Evolutionary conservation across 2,888 invertebrate species (phyloP).

Genomic region (Nomada ferruginata): DNA sequence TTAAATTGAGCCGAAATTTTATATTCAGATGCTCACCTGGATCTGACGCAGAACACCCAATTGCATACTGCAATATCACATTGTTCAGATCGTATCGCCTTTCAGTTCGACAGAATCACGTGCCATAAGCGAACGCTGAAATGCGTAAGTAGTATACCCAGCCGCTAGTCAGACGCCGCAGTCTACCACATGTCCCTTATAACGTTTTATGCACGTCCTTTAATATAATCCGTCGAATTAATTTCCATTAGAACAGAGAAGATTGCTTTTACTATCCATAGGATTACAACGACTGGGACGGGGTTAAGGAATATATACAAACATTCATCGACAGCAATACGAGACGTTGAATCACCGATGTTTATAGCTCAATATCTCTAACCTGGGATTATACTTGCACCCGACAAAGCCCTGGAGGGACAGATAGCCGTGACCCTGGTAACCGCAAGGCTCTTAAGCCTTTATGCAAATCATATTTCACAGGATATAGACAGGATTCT

Average conservation of each 20-base stretch:
- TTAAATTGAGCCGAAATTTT: too few relatives aligned
- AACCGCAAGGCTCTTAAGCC: conserved; percentile 25
- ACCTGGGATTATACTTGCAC: conserved; percentile 26
- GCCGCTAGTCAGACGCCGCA: background rate
- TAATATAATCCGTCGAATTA: background rate
- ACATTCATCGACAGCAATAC: conserved; percentile 17
- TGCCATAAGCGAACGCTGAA: too few relatives aligned
- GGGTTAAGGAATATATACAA: too few relatives aligned
- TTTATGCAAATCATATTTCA: conserved; percentile 73
- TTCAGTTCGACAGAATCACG: too few relatives aligned
- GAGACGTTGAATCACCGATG: conserved; percentile 31
- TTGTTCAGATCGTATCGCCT: too few relatives aligned
- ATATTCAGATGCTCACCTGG: too few relatives aligned
- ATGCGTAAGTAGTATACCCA: background rate
- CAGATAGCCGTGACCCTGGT: conserved; percentile 34
- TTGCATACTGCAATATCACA: too few relatives aligned
- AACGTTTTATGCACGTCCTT: background rate
- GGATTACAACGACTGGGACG: too few relatives aligned
- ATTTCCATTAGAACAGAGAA: background rate
- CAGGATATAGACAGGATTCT: conserved; percentile 53
- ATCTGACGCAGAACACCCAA: too few relatives aligned
- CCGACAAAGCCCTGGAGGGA: conserved; percentile 25
- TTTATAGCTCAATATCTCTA: conserved; percentile 39
- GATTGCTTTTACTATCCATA: too few relatives aligned
- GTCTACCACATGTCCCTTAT: background rate